These are phyloP conservation scores for Mesoclemmys tuberculata DNA, from an alignment of 2,113 vertebrate genomes.

Conservation along the genomic window DNA sequence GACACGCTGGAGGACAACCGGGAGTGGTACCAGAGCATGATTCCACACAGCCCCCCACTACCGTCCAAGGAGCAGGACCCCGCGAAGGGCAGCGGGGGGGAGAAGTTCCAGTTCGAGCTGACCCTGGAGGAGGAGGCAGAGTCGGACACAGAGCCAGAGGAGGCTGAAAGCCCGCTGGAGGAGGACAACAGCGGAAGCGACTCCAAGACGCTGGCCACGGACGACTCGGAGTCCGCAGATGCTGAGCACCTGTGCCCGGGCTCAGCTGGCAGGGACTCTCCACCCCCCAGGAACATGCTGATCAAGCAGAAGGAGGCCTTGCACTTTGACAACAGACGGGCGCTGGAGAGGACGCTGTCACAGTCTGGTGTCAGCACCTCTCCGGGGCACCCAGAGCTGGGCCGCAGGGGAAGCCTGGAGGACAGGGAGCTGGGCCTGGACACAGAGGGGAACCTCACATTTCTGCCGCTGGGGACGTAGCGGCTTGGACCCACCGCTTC, in stretches of 20 bases:
- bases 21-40: slow-evolving; percentile 96
- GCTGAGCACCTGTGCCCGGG: neutral
- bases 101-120: slow-evolving; percentile 89
- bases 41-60: slow-evolving; percentile 86
- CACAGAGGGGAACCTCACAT: slow-evolving; percentile 51
- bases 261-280: neutral
- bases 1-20: slow-evolving; percentile 94
- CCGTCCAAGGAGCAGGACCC: slow-evolving; percentile 17
- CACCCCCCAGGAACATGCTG: neutral
- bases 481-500: fast-evolving
- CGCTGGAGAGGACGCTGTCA: neutral
- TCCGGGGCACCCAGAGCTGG: fast-evolving
- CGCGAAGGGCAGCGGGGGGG: slow-evolving; percentile 24
- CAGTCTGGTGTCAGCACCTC: fast-evolving
- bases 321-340: neutral
- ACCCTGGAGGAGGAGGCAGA: slow-evolving; percentile 88
- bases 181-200: slow-evolving; percentile 73
- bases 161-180: slow-evolving; percentile 74
- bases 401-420: neutral
- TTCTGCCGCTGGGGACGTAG: slow-evolving; percentile 69
- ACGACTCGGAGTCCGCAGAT: slow-evolving; percentile 25
- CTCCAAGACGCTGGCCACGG: slow-evolving; percentile 64
- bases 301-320: neutral
- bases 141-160: slow-evolving; percentile 73
- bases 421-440: slow-evolving; percentile 44